Conservation (phyloP, 2,113 vertebrate species). For the Anoura caudifer region DNA sequence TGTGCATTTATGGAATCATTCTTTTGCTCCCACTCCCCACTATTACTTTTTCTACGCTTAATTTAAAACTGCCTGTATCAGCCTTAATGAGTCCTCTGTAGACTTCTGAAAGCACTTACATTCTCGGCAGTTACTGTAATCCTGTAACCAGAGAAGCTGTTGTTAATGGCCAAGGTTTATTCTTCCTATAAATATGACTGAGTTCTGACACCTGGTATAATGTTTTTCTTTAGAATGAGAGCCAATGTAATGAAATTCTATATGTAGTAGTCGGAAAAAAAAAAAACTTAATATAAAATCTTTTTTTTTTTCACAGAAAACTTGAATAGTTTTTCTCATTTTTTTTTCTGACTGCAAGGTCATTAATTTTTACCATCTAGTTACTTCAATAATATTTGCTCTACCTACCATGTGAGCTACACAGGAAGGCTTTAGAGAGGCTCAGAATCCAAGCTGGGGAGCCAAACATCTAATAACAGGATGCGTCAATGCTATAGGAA, state of each 20-base stretch:
- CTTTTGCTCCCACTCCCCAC: background rate
- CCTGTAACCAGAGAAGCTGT: slow-evolving; percentile 18
- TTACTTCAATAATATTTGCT: slow-evolving; percentile 2
- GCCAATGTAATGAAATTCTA: slow-evolving; percentile 41
- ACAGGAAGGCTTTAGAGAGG: background rate
- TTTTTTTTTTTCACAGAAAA: background rate
- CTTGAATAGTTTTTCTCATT: background rate
- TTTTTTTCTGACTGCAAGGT: background rate
- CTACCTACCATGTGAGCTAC: background rate
- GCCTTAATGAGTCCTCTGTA: background rate
- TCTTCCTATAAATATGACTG: slow-evolving; percentile 46
- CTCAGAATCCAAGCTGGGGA: background rate
- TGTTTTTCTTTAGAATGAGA: slow-evolving; percentile 43
- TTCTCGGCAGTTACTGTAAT: slow-evolving; percentile 7
- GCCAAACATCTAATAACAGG: background rate
- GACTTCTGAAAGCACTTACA: background rate
- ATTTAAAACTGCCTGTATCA: background rate
- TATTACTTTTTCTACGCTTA: background rate
- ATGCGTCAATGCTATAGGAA: background rate
- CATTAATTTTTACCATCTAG: slow-evolving; percentile 19
- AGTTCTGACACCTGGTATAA: slow-evolving; percentile 33
- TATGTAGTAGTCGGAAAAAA: background rate
- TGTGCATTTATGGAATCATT: background rate
- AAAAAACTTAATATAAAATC: background rate
- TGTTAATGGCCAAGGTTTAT: background rate